Evolutionary conservation across 2,888 invertebrate genomes (phyloP).

Genomic region (Stenichneumon culpator): DNA sequence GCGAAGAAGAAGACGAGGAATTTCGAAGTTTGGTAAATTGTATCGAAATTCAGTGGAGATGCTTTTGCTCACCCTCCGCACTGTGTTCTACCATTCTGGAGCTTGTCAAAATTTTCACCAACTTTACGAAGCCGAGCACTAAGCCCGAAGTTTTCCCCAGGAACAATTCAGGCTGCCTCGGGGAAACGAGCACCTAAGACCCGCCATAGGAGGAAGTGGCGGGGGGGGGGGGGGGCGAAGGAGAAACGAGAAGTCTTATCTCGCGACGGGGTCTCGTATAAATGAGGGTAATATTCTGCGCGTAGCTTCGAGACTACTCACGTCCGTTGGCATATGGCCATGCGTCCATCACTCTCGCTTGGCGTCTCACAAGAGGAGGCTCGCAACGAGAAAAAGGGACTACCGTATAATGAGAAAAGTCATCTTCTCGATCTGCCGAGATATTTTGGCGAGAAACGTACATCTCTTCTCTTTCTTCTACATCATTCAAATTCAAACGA

Average conservation of each 20-base stretch:
- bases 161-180: conserved; percentile 51
- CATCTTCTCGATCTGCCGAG: conserved; percentile 58
- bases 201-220: conserved; percentile 29
- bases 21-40: conserved; percentile 51
- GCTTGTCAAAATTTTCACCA: conserved; percentile 60
- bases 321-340: conserved; percentile 70
- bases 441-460: conserved; percentile 54
- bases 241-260: conserved; percentile 68
- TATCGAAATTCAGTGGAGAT: conserved; percentile 58
- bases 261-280: conserved; percentile 66
- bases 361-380: conserved; percentile 26
- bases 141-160: conserved; percentile 51
- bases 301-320: conserved; percentile 70
- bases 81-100: conserved; percentile 7
- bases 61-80: conserved; percentile 6
- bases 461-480: conserved; percentile 3
- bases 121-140: conserved; percentile 33
- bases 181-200: conserved; percentile 46
- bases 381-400: conserved; percentile 48
- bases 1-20: not conserved
- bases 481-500: conserved; percentile 3
- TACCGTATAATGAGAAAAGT: conserved; percentile 67
- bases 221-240: conserved; percentile 24
- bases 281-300: conserved; percentile 72
- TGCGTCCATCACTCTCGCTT: conserved; percentile 68